Evolutionary conservation across 1,140 invertebrate genomes (phyloP).

Genomic region (Pissodes strobi): DNA sequence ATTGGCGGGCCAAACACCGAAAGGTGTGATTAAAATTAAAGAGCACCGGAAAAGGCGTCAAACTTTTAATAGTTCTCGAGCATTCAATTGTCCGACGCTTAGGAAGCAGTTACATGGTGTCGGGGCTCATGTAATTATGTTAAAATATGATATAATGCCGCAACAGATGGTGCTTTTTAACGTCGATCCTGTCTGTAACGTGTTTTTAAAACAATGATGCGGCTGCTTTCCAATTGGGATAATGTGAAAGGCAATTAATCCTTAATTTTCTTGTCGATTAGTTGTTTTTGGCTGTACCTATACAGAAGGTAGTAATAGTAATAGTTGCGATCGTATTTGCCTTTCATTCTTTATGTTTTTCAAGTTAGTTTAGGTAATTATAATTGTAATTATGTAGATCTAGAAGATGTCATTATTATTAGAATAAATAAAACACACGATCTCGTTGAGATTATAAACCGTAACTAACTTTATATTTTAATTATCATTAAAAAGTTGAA

Average conservation of each 20-base stretch:
- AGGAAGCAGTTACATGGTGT: slow-evolving; percentile 31
- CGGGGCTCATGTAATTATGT: slow-evolving; percentile 25
- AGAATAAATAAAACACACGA: no score
- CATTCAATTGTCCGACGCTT: slow-evolving; percentile 24
- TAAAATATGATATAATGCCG: slow-evolving; percentile 20
- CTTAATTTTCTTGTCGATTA: no score
- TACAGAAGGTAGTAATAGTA: no score
- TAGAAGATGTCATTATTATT: no score
- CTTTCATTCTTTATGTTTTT: no score
- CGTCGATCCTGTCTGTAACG: slow-evolving; percentile 10
- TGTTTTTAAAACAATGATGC: slow-evolving; percentile 11
- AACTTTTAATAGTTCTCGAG: slow-evolving; percentile 27
- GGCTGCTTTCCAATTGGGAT: slow-evolving; percentile 1
- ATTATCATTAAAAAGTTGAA: no score
- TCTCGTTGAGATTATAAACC: no score
- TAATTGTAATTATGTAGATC: no score
- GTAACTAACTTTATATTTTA: no score
- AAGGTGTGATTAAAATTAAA: slow-evolving; percentile 18
- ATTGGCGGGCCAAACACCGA: background rate
- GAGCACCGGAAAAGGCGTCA: slow-evolving; percentile 25
- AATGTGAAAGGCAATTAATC: slow-evolving; percentile 6
- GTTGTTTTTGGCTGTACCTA: no score
- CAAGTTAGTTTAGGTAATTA: no score
- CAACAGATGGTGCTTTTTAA: slow-evolving; percentile 18
- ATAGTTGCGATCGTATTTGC: no score